phyloP scores from a whole-genome alignment of 2,888 invertebrate species.

The Agonopterix arenella region DNA sequence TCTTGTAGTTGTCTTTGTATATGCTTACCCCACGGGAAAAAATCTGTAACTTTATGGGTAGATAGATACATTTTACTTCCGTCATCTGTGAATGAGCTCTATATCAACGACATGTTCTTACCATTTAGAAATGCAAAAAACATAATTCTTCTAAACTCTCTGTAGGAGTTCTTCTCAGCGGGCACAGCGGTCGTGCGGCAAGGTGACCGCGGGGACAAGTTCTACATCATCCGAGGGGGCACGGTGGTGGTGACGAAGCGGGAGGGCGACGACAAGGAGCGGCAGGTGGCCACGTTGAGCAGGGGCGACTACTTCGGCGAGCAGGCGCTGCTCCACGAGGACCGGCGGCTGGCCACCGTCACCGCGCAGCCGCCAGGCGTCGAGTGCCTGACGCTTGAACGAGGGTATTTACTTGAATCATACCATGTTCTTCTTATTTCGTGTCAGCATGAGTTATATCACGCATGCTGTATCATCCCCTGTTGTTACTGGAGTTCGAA shows the following conservation, averaged over 20 bases:
- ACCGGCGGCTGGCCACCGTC: conserved; percentile 92
- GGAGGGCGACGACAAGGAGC: conserved; percentile 77
- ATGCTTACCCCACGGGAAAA: no score
- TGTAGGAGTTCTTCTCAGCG: conserved; percentile 86
- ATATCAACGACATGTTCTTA: no score
- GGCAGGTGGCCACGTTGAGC: conserved; percentile 81
- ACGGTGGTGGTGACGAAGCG: conserved; percentile 85
- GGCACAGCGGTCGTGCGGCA: conserved; percentile 89
- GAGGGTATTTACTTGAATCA: conserved; percentile 75
- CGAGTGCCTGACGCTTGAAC: conserved; percentile 91
- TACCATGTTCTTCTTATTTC: no score
- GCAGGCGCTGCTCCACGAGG: conserved; percentile 89
- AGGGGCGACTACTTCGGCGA: conserved; percentile 94
- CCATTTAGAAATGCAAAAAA: no score
- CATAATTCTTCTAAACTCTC: not conserved
- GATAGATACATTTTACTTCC: no score
- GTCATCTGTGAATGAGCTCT: no score
- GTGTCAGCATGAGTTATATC: no score
- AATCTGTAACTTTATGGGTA: no score
- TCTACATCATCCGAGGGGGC: conserved; percentile 93
- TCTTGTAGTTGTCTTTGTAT: no score
- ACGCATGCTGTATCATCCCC: no score
- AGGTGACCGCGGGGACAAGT: conserved; percentile 92
- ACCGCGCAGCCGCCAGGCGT: conserved; percentile 90
- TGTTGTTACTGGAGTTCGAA: no score